Base-by-base conservation (phyloP, 1,140 invertebrate genomes). In the Aleiodes sp. region DNA sequence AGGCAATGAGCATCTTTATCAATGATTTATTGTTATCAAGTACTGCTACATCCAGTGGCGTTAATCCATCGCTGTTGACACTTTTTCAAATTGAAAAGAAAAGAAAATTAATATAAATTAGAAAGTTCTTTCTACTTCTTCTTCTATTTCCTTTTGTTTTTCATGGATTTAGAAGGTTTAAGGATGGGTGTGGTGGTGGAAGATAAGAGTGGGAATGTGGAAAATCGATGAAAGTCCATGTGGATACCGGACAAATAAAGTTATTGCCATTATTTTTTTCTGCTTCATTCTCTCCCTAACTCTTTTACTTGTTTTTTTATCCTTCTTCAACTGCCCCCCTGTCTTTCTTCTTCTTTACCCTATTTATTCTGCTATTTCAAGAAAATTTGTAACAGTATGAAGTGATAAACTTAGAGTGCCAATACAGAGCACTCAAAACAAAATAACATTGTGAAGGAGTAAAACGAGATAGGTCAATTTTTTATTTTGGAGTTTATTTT, bases 11-110 rank as follows among this genome's bases (percentile, higher is more conserved):
- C 89, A 97, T 93, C 82, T 93, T 96, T 57, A 93, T 93, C 79
- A 98, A 90, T 37, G 92, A 89, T 73, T 93, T 89, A 80, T 98
- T 96, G 81, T 94, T 94, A 74, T 92, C 93, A 77, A 98, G 88
- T 16, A 97, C 93, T 0, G 96, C 96, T 46, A 98, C 91, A 83
- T 98, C 96, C 80, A 98, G 83, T 0, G 94, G 91, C 12, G 94
- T 95, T 52, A 98, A 87, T 2, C 94, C 93, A 83, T 98, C 96
- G 64, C 89, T 90, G 82, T 97, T 98, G 68, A 95, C 89, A 80
- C 93, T 94, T n/a, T n/a, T 86, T 0, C 81, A 84, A 75, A 72
- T 10, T 21, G 31, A 65, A 16, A 12, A 72, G 46, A 74, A 41
- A 69, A 29, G 26, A 64, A 61, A 57, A 68, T 56, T 31, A 35